Percentiles rank a stretch among this genome's conserved stretches.
phyloP scores from a whole-genome alignment of 2,888 invertebrate species.

The Tetranychus piercei region DNA sequence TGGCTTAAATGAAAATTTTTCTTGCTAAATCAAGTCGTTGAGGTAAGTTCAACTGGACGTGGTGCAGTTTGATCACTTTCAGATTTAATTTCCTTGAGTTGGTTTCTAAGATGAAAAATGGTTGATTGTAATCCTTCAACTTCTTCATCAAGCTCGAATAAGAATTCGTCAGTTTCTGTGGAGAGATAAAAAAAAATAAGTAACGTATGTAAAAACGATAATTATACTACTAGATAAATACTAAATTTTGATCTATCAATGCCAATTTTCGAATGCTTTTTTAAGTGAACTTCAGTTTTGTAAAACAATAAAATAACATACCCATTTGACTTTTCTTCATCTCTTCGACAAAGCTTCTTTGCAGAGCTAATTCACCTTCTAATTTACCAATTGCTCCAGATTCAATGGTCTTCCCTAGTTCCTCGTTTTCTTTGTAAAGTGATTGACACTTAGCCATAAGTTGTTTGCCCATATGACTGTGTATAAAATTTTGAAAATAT shows the following conservation, averaged over 20 bases:
- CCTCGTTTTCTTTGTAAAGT: conserved; percentile 89
- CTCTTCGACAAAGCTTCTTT: conserved; percentile 86
- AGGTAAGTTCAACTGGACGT: too few species aligned
- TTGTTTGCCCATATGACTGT: conserved; percentile 50
- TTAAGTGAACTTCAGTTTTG: conserved; percentile 5
- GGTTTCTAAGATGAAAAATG: conserved; percentile 36
- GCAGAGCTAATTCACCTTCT: conserved; percentile 81
- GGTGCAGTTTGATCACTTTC: neutral
- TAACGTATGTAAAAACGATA: too few species aligned
- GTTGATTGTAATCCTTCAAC: conserved; percentile 97
- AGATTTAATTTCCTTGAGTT: neutral
- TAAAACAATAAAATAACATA: conserved; percentile 31
- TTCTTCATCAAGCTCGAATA: conserved; percentile 88
- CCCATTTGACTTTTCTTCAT: conserved; percentile 89
- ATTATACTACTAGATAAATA: too few species aligned
- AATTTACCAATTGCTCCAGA: conserved; percentile 83
- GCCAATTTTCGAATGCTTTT: too few species aligned
- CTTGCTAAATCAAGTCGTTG: too few species aligned
- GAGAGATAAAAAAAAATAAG: conserved; percentile 22
- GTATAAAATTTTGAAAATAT: neutral
- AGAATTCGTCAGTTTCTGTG: conserved; percentile 77
- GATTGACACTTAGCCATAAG: conserved; percentile 91
- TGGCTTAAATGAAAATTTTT: too few species aligned
- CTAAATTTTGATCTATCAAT: too few species aligned
- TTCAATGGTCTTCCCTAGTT: conserved; percentile 82